phyloP scores from a whole-genome alignment of 2,797 vertebrate genomes.

The Pipistrellus pipistrellus region DNA sequence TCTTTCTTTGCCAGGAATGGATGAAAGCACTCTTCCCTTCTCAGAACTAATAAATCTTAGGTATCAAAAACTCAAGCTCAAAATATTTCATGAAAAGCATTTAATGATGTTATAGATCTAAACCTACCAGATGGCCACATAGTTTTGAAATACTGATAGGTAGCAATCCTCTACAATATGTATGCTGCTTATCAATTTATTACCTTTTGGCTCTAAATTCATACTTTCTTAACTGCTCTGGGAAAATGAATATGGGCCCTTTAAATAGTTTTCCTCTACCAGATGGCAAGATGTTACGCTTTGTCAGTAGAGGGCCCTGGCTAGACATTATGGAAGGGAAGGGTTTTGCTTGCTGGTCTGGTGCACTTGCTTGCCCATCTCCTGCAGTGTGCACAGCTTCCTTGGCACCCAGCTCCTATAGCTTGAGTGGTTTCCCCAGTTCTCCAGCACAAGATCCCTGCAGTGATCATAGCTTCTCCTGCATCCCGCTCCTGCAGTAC shows the following conservation, averaged over 20 bases:
- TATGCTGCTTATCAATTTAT: not conserved
- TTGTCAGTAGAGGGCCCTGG: not conserved
- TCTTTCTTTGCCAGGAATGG: conserved; percentile 13
- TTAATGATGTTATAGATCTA: conserved; percentile 20
- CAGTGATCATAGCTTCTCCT: not conserved
- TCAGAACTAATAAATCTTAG: conserved; percentile 29
- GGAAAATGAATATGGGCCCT: not conserved
- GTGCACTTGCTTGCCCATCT: not conserved
- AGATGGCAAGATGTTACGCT: not conserved
- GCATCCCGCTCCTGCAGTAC: not conserved
- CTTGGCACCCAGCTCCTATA: not conserved
- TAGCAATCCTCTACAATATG: not conserved
- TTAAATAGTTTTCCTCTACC: not conserved
- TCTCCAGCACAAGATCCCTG: not conserved
- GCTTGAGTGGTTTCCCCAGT: not conserved
- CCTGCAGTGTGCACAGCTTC: not conserved
- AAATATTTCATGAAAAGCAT: conserved; percentile 26
- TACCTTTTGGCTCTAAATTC: not conserved
- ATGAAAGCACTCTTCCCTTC: not conserved
- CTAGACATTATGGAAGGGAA: not conserved
- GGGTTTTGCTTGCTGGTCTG: not conserved
- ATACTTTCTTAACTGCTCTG: not conserved
- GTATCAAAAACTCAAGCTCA: conserved; percentile 28
- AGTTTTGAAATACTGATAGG: not conserved
- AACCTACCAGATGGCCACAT: conserved; percentile 6